A percentile compares a stretch with the other conserved stretches of the same genome.
phyloP scores from a whole-genome alignment of 2,113 vertebrate species.

The Petroica traversi region DNA sequence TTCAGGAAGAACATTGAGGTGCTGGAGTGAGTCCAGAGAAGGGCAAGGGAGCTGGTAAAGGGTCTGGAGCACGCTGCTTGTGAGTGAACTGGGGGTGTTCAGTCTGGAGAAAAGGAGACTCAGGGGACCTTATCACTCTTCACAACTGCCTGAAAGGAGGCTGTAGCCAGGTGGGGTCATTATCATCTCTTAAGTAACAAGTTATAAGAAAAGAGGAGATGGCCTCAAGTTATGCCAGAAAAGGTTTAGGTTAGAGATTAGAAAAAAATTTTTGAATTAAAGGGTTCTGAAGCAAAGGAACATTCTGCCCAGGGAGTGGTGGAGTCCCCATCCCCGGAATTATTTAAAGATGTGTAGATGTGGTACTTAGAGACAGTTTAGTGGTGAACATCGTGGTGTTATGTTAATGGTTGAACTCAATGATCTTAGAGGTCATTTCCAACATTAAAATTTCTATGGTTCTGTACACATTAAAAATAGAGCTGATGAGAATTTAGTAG shows the following conservation, averaged over 20 bases:
- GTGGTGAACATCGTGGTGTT: background rate
- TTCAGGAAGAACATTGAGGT: background rate
- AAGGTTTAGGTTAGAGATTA: background rate
- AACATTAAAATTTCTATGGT: background rate
- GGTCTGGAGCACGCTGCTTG: background rate
- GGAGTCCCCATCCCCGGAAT: background rate
- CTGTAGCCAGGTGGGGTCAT: background rate
- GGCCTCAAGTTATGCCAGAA: background rate
- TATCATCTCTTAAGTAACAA: background rate
- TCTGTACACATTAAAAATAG: background rate
- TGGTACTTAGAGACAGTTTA: background rate
- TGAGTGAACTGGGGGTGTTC: background rate
- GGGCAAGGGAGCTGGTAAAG: accelerated
- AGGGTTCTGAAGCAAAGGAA: background rate
- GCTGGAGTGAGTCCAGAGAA: accelerated
- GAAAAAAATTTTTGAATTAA: background rate
- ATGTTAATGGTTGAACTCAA: background rate
- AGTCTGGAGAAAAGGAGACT: background rate
- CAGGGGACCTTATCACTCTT: background rate
- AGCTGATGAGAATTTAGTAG: background rate
- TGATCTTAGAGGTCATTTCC: background rate
- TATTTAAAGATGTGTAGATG: background rate
- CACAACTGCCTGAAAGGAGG: background rate
- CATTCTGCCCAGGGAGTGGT: background rate
- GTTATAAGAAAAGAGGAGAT: background rate